Conservation (phyloP, 2,888 invertebrate genomes). For the Campopleginae sp. region DNA sequence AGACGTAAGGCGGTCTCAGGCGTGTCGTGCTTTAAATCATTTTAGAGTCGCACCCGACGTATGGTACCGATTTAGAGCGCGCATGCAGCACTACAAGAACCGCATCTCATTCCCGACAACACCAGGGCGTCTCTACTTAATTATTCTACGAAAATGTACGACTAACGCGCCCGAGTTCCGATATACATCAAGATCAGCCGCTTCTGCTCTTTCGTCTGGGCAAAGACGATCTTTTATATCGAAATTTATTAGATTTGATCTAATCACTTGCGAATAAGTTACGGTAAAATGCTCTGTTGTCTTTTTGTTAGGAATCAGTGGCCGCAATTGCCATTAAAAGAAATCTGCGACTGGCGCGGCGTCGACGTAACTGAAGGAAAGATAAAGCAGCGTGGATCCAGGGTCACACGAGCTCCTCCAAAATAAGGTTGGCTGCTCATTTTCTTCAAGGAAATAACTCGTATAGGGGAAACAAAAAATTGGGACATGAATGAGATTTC, state of each 20-base stretch:
- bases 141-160: constrained; percentile 58
- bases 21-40: constrained; percentile 66
- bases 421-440: background rate
- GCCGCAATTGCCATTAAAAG: background rate
- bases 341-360: background rate
- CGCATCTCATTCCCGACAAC: constrained; percentile 40
- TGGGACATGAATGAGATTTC: background rate
- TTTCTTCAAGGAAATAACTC: background rate
- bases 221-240: constrained; percentile 4
- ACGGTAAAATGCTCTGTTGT: background rate
- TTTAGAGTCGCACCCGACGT: constrained; percentile 61
- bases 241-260: constrained; percentile 15
- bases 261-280: background rate
- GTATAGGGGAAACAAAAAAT: background rate
- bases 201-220: constrained; percentile 3
- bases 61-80: constrained; percentile 66
- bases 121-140: constrained; percentile 62
- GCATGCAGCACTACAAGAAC: constrained; percentile 1
- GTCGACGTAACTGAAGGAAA: background rate
- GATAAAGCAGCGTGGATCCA: background rate
- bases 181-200: constrained; percentile 60
- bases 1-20: constrained; percentile 57
- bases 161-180: constrained; percentile 11
- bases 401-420: background rate
- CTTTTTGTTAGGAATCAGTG: background rate